A percentile compares a stretch with the other conserved stretches of the same genome.
These are phyloP conservation scores for Anolis carolinensis DNA, from an alignment of 2,113 vertebrate species.

Conservation along the genomic window DNA sequence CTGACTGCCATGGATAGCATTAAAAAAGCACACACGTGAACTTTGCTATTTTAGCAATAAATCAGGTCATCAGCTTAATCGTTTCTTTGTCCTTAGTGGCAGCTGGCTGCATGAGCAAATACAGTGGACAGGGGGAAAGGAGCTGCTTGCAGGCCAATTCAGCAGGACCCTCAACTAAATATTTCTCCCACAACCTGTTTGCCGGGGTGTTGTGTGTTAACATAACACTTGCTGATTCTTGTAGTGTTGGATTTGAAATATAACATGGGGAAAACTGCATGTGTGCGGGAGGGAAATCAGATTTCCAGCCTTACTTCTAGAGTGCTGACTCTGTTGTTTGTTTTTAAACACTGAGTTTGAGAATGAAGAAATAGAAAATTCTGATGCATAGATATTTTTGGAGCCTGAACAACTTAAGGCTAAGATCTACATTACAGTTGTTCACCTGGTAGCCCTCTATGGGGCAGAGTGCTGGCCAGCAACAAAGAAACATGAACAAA, in stretches of 20 bases:
- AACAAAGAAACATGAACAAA: too few species aligned
- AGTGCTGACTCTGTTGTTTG: not conserved
- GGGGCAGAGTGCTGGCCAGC: too few species aligned
- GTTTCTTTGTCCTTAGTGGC: constrained; percentile 30
- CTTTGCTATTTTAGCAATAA: constrained; percentile 18
- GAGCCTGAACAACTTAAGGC: not conserved
- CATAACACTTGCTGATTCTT: not conserved
- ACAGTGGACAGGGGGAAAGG: not conserved
- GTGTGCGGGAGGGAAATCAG: not conserved
- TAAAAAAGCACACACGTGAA: constrained; percentile 5
- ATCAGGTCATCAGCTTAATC: constrained; percentile 32
- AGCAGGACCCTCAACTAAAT: constrained; percentile 3
- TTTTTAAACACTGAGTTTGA: not conserved
- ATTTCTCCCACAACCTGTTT: constrained; percentile 5
- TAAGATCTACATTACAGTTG: too few species aligned
- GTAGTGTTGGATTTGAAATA: constrained; percentile 4
- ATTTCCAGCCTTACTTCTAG: not conserved
- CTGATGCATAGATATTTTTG: not conserved
- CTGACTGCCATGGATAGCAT: constrained; percentile 16
- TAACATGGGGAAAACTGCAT: not conserved
- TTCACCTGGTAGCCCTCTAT: too few species aligned
- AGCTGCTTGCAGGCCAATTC: not conserved
- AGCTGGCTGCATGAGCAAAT: constrained; percentile 10
- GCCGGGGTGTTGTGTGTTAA: not conserved
- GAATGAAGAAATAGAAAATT: not conserved